Evolutionary conservation across 2,888 invertebrate genomes (phyloP), one percentile per base, ranked within the genome.

Genomic region (Candidula unifasciata): DNA sequence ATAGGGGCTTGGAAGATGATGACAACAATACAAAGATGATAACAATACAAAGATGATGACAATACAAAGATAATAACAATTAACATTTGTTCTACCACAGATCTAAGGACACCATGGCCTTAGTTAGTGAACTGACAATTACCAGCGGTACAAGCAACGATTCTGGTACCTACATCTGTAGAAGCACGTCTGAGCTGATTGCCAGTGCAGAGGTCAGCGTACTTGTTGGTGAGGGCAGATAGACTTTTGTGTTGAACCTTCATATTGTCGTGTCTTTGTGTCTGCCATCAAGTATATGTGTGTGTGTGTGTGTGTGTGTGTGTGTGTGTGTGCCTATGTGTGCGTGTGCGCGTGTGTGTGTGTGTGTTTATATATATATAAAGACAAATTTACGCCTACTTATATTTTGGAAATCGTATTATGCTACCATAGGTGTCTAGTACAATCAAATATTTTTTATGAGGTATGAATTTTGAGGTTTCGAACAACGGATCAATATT

Each of bases 91-190:
- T 68, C 30, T 27, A 30, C 30, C 60, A 6, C 79, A 81, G 78
- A 54, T 89, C 89, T 83, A 88, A 91, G 78, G 88, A 89, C 83
- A 89, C 88, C 69, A 86, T 89, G 85, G 89, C 90, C 33, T 90
- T 92, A 73, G 87, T 90, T 81, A 91, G 91, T 86, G 88, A 89
- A 82, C 87, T 92, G 33, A 88, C 88, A 35, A 92, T 92, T 81
- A 87, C 89, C 71, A 87, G 90, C 37, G 91, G 90, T 60, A 82
- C 86, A 37, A 90, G 90, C 88, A 80, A 85, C 6, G 92, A 92
- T 79, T 89, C 89, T 0, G 92, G 92, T 1, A 90, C 90, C 3
- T 92, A 92, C 82, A 90, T 91, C 71, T 92, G 92, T 85, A 82
- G 90, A 37, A 91, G 91, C 24, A 91, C 92, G 27, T 88, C 89